phyloP scores from a whole-genome alignment of 1,140 invertebrate species.

The Calephelis nemesis region DNA sequence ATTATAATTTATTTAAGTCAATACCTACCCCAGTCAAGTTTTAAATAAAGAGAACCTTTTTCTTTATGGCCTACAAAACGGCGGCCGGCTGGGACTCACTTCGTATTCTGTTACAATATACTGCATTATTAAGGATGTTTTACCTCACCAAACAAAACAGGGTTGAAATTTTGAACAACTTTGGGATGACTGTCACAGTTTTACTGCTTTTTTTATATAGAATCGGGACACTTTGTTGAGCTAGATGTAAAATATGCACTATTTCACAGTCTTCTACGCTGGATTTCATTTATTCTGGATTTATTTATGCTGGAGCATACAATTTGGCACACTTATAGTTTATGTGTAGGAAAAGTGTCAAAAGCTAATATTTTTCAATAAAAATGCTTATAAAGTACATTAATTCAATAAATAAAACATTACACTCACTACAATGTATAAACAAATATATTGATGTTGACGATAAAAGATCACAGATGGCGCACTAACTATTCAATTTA shows the following conservation, averaged over 20 bases:
- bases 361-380: too few relatives aligned
- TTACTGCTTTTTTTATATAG: too few relatives aligned
- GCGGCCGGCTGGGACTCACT: constrained; percentile 38
- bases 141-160: constrained; percentile 27
- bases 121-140: constrained; percentile 64
- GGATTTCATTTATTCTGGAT: too few relatives aligned
- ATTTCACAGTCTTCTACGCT: background rate
- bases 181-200: background rate
- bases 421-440: too few relatives aligned
- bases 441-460: too few relatives aligned
- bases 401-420: too few relatives aligned
- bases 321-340: too few relatives aligned
- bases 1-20: constrained; percentile 5
- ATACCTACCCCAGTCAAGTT: background rate
- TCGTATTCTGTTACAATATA: constrained; percentile 62
- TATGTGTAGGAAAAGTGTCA: too few relatives aligned
- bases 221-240: background rate
- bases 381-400: too few relatives aligned
- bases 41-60: constrained; percentile 22
- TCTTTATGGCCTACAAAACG: constrained; percentile 29
- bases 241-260: constrained; percentile 33
- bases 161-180: background rate
- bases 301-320: too few relatives aligned
- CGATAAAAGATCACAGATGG: too few relatives aligned
- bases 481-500: too few relatives aligned